Percentiles rank a stretch among this genome's conserved stretches.
These are phyloP conservation scores for Minunthozetes semirufus DNA, from an alignment of 2,888 invertebrate genomes.

Conservation along the genomic window DNA sequence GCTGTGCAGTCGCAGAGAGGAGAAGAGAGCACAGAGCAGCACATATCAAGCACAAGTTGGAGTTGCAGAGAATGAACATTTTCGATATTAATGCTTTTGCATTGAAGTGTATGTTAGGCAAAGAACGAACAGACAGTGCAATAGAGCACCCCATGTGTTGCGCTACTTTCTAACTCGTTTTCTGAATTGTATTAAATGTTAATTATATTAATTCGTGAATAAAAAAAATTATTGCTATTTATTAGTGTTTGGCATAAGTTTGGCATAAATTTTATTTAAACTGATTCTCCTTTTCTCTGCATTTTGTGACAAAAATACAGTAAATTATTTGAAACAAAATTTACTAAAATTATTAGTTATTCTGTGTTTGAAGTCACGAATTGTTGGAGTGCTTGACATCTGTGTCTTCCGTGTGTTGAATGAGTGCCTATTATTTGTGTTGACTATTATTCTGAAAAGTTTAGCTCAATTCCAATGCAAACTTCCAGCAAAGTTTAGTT, in stretches of 20 bases:
- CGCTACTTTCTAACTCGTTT: slow-evolving; percentile 4
- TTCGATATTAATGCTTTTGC: background rate
- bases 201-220: slow-evolving; percentile 21
- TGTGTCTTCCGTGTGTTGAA: background rate
- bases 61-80: background rate
- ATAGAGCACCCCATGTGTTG: slow-evolving; percentile 23
- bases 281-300: background rate
- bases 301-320: background rate
- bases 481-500: background rate
- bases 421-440: slow-evolving; percentile 15
- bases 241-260: background rate
- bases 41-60: no score
- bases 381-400: background rate
- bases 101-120: background rate
- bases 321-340: background rate
- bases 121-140: background rate
- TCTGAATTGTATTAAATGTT: slow-evolving; percentile 2
- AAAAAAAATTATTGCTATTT: background rate
- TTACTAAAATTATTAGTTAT: background rate
- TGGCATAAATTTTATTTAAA: background rate
- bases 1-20: background rate
- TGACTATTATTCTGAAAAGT: background rate
- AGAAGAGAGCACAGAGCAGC: background rate
- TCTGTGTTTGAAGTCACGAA: background rate
- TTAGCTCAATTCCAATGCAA: background rate